Base-by-base conservation (phyloP, 2,888 invertebrate species). In the Ctena decussata region DNA sequence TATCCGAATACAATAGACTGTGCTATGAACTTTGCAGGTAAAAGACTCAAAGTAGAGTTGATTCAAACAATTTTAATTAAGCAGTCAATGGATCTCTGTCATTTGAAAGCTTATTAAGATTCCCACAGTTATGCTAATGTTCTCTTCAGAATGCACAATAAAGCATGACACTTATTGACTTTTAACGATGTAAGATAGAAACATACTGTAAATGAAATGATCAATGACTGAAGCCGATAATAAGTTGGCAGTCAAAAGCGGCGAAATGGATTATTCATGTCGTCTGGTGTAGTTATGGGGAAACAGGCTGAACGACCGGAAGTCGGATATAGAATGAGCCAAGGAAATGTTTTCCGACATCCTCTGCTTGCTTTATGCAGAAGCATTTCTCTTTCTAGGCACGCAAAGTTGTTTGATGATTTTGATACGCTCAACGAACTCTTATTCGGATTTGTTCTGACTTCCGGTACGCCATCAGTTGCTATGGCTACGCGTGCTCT, bases 201-300 rank as follows among this genome's bases (percentile, higher is more conserved):
- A 84, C 79, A 84, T 77, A 76, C 85, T 60, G 79, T 83, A 83
- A 84, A 84, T 77, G 82, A 85, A 88, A 84, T 85, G 85, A 88
- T 88, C 88, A 85, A 85, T 88, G 81, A 3, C 21, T 65, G 35
- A 32, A 30, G 32, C 35, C 65, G 65, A 65, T 65, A 65, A 65
- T 65, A 65, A 82, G 82, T 86, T 86, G 49, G 74, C 82, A 74
- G 86, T 86, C 86, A 86, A 89, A 89, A 79, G 89, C 69, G 84
- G 80, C 69, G 84, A 89, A 89, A 89, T 89, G 89, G 89, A 89
- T 82, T 89, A 85, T 86, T 89, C 89, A 86, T 89, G 89, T 89
- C 84, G 84, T 85, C 83, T 85, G 89, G 82, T 74, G 75, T 74
- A 70, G 86, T 89, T 86, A 89, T 89, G 84, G 83, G 76, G 76